Percentiles rank a stretch among this genome's conserved stretches.
Conservation (phyloP, 2,888 invertebrate genomes). For the Polietes domitor region DNA sequence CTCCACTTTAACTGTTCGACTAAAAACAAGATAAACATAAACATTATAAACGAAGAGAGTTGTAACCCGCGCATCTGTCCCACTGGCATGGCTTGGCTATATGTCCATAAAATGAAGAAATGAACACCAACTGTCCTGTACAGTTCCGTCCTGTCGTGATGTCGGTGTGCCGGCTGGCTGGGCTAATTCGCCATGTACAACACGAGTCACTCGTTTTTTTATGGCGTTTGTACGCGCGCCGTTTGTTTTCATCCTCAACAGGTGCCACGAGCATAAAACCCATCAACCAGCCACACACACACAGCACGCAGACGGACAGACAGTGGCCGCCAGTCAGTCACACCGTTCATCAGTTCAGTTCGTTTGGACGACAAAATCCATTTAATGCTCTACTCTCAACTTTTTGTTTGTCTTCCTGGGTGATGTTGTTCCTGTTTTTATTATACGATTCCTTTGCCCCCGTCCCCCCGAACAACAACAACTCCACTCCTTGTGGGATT, state of each 20-base stretch:
- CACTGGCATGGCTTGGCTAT: neutral
- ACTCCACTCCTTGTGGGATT: constrained; percentile 39
- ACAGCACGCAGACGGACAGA: no score
- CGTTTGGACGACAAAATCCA: constrained; percentile 66
- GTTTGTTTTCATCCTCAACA: constrained; percentile 48
- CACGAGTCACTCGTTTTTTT: constrained; percentile 23
- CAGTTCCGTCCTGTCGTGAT: neutral
- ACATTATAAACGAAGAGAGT: neutral
- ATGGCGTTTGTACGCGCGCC: neutral
- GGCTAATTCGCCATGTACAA: neutral
- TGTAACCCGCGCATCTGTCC: neutral
- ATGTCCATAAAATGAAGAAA: constrained; percentile 1
- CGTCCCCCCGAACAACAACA: neutral
- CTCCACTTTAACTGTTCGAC: no score
- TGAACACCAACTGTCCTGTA: constrained; percentile 20
- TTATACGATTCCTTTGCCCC: neutral
- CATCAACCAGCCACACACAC: constrained; percentile 69
- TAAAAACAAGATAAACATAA: neutral
- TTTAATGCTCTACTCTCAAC: constrained; percentile 64
- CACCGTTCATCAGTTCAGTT: constrained; percentile 70
- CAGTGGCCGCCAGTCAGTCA: constrained; percentile 55
- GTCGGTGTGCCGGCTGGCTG: neutral
- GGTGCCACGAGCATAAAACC: constrained; percentile 70
- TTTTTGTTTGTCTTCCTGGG: constrained; percentile 56
- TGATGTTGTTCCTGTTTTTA: neutral